Base-by-base conservation (phyloP, 1,140 invertebrate species). In the Pogonomyrmex barbatus region DNA sequence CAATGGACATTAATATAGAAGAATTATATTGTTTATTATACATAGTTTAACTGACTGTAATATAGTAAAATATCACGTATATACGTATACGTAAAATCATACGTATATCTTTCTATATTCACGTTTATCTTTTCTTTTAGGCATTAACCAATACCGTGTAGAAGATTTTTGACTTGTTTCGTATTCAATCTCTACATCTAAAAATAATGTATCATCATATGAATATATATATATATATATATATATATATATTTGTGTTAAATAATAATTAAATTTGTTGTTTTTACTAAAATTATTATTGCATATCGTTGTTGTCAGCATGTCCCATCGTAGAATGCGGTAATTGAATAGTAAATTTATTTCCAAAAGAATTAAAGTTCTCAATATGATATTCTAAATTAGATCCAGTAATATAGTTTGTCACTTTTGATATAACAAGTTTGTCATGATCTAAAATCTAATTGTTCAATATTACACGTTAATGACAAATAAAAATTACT, bases 61-160 rank as follows among this genome's bases (percentile, higher is more conserved):
- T 24, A 24, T 24, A 24, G 24, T 24, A 24, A 24, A 24, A 24
- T 0, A 24, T 24, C 24, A 24, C 24, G 24, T 24, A 24, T 24
- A 24, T 0, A 24, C 24, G 24, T 24, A 24, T 24, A 24, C 24
- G 24, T 24, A 24, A 24, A 24, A 24, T 24, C 24, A 24, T 24
- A 24, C 24, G 24, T 24, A 24, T 24, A 24, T 24, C 24, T 24
- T 24, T 24, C 24, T 24, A 24, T 24, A 24, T 24, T 24, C 24
- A 24, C 24, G 24, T 24, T 24, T 24, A 24, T 24, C 24, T 24
- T 24, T 24, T 24, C 24, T 24, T 24, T 24, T 24, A 24, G 24
- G 0, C 24, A 24, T 96, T 52, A 99, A 92, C 98, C 99, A 99
- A 94, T 99, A 98, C 24, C 99, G 95, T 24, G 98, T 98, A 86